Evolutionary conservation across 1,140 invertebrate species (phyloP), one percentile per base, ranked within the genome.

Genomic region (Zaprionus camerounensis): DNA sequence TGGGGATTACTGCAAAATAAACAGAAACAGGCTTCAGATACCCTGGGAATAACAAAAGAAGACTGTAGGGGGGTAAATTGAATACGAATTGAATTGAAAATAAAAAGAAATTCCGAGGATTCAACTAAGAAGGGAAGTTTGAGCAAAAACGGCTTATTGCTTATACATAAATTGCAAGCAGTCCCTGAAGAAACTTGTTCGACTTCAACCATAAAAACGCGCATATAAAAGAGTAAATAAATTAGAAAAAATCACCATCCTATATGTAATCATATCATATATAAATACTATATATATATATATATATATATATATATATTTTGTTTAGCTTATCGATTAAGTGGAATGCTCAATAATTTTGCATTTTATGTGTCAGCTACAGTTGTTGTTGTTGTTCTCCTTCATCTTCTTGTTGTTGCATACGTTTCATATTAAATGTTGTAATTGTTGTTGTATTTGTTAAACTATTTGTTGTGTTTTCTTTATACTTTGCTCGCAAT

Each of bases 81-180:
- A 66, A 28, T 46, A 20, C 34, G 44, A 22, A 38, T 41, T 34
- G 34, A 41, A 62, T n/a, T 61, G 15, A 57, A 31, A 22, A 2
- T 41, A n/a, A n/a, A 24, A 20, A 5, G 1, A 51, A 13, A 5
- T 24, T 9, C 13, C 4, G 11, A 24, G 46, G 20, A 51, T 24
- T 24, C 11, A 51, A 51, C 46, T 51, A 20, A 51, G 17, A 24
- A 24, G 11, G 17, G 28, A 56, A 81, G 46, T 64, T 81, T 86
- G 82, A 86, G 82, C 82, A 86, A 86, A 46, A 86, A 82, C 76
- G 82, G 83, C 76, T 87, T 86, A 86, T 86, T 86, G 84, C 84
- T 86, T 61, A 74, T 86, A 87, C 83, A 87, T 71, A 87, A 86
- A 82, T 86, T 81, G 83, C 80, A 86, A 86, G 84, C 83, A 87